Base-by-base conservation (phyloP, 2,797 vertebrate species). In the Poecile montanus region DNA sequence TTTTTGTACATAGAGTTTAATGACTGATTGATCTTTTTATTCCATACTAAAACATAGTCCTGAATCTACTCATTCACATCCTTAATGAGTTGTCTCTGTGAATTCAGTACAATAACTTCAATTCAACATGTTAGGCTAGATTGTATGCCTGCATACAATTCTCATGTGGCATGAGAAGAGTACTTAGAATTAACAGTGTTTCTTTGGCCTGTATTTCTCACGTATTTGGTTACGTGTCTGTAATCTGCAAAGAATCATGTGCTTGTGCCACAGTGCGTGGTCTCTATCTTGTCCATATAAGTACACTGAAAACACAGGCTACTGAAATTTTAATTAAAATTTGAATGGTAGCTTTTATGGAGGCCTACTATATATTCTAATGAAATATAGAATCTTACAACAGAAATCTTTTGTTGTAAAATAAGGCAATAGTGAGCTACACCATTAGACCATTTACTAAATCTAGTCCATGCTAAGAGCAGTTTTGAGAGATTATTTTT, bases 11-110 rank as follows among this genome's bases (percentile, higher is more conserved):
- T 26, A 11, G 29, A 53, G 30, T 92, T 85, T 83, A 80, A 57
- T 42, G 45, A 72, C 13, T 23, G 66, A 74, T 86, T 85, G 77
- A 83, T 71, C 38, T 67, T 92, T 95, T 88, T 85, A 83, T 92
- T 92, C 68, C 16, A 1, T 81, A 54, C 16, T 68, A 48, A 81
- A 70, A 44, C 27, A 19, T 84, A 83, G 72, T 86, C 66, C 76
- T 84, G 44, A 74, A 83, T 48, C 45, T 82, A 29, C 13, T 95
- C 68, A 76, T 84, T 89, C 32, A 15, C 26, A 62, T 67, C 21
- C 36, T 60, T 74, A 88, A 74, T 89, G 45, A 74, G 34, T 85
- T 57, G 34, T 61, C 23, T 79, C 32, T 79, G 15, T 87, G 61
- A 91, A 71, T 88, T 91, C 68, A 57, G 7, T 82, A 57, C 40